Evolutionary conservation across 2,797 vertebrate genomes (phyloP).

Genomic region (Benthosema pterotum): DNA sequence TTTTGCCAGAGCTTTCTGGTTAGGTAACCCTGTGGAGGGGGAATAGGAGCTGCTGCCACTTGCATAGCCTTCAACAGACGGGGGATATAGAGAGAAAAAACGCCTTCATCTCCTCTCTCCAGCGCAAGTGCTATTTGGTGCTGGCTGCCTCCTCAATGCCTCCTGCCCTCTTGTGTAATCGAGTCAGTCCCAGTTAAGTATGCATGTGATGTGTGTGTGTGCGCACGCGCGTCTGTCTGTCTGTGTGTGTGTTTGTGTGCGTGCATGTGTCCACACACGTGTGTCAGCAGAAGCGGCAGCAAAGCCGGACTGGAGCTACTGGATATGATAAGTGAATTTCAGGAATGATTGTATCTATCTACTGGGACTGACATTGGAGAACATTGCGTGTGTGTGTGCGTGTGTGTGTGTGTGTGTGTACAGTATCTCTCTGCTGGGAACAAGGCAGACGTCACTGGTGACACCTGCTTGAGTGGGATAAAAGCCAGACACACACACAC

Average conservation of each 20-base stretch:
- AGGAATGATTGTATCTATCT: conserved; percentile 59
- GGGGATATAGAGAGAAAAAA: conserved; percentile 58
- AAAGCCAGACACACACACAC: conserved; percentile 51
- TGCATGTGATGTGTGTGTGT: background rate
- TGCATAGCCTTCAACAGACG: conserved; percentile 38
- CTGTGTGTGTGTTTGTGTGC: conserved; percentile 1
- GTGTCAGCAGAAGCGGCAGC: conserved; percentile 55
- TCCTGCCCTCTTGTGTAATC: conserved; percentile 62
- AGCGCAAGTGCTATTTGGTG: conserved; percentile 10
- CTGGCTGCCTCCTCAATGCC: conserved; percentile 24
- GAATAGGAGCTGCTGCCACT: too few species aligned
- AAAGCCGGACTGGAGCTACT: conserved; percentile 54
- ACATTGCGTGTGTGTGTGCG: conserved; percentile 10
- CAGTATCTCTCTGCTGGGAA: conserved; percentile 52
- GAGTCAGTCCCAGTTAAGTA: conserved; percentile 56
- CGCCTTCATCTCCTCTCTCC: conserved; percentile 33
- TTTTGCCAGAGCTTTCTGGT: too few species aligned
- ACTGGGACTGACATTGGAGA: conserved; percentile 63
- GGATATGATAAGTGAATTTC: conserved; percentile 71
- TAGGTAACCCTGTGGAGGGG: too few species aligned
- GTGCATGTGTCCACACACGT: conserved; percentile 24
- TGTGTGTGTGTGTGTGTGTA: background rate
- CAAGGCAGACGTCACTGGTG: conserved; percentile 70
- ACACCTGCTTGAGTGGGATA: conserved; percentile 78
- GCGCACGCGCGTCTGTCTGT: background rate